These are phyloP conservation scores for Pseudococcus jackbeardsleyi DNA, from an alignment of 2,888 invertebrate genomes.

Conservation along the genomic window DNA sequence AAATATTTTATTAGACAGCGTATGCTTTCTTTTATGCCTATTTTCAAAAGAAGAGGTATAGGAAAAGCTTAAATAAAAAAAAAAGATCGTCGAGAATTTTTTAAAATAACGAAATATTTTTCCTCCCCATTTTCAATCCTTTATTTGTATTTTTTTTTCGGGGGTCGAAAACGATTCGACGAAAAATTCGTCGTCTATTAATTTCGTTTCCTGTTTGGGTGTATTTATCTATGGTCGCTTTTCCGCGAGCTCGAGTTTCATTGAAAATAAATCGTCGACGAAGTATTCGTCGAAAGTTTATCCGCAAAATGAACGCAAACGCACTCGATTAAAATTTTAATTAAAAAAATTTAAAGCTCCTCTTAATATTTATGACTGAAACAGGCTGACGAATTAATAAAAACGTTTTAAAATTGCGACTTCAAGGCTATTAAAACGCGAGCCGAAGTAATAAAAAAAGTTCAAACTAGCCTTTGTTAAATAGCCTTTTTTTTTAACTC, in stretches of 20 bases:
- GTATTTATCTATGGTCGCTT: neutral
- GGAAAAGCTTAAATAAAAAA: neutral
- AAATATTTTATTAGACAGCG: neutral
- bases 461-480: constrained; percentile 35
- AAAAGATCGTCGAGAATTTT: neutral
- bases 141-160: neutral
- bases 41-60: neutral
- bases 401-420: constrained; percentile 52
- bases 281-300: constrained; percentile 35
- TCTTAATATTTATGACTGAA: constrained; percentile 55
- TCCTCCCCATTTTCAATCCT: neutral
- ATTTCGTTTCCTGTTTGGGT: constrained; percentile 14
- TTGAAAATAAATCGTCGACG: constrained; percentile 36
- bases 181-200: neutral
- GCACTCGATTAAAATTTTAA: constrained; percentile 46
- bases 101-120: neutral
- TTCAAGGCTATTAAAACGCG: constrained; percentile 38
- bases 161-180: neutral
- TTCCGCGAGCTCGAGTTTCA: constrained; percentile 7
- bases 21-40: neutral
- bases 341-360: constrained; percentile 44
- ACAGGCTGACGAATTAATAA: constrained; percentile 47
- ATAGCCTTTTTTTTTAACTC: constrained; percentile 26
- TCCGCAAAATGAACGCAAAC: constrained; percentile 40
- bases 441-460: constrained; percentile 51